Base-by-base conservation (phyloP, 2,797 vertebrate genomes). In the Lithobates sylvaticus region DNA sequence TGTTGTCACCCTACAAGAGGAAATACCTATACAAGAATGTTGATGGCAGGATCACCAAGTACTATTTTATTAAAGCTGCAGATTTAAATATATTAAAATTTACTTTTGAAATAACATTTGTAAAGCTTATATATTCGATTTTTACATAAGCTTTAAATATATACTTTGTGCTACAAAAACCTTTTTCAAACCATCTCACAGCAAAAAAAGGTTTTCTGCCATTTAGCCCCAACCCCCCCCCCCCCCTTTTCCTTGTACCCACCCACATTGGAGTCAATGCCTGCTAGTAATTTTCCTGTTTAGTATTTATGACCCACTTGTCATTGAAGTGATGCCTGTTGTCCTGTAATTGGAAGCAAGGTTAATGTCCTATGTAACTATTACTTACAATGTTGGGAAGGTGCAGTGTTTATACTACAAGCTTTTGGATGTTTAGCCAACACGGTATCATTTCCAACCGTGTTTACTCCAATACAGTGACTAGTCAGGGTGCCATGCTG, bases 381-480 rank as follows among this genome's bases (percentile, higher is more conserved):
- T 58, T 72, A 50, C 26, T 34, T 67, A 61, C 9, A n/a, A 9
- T 34, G 23, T 32, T 68, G 29, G 50, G 23, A 44, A 42, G 26
- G 27, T 13, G 26, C 18, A 0, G 50, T 87, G 44, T 84, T 83
- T 84, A 84, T 61, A 79, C 18, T 36, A 87, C 81, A 84, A 21
- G 76, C 50, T 16, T 21, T 23, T 6, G 32, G n/a, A 4, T 87
- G 81, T 87, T 87, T 87, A 79, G 76, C 29, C 81, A 87, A 87
- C 86, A 87, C 18, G 2, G 3, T 1, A 13, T 29, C 36, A 77
- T 67, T 72, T 29, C 50, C 72, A 68, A 8, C 13, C 73, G 58
- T 87, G 75, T 83, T 58, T 69, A 74, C 68, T 44, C 23, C 50
- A 83, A 86, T 44, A 87, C 32, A 36, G 2, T 26, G 76, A 36